Evolutionary conservation across 2,888 invertebrate species (phyloP).

Genomic region (Ophion costatus): DNA sequence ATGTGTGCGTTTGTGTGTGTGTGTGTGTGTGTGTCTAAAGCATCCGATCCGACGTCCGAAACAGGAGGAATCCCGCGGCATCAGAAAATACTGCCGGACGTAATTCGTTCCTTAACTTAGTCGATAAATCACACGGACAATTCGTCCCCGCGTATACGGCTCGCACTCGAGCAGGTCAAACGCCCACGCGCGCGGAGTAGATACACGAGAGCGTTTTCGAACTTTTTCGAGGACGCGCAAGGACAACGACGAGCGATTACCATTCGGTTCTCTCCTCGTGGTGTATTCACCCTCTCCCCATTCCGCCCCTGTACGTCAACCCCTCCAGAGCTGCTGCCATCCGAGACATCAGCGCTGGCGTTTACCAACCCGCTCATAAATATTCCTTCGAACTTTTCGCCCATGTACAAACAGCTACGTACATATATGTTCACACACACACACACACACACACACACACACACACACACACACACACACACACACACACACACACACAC

Average conservation of each 20-base stretch:
- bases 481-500: neutral
- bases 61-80: slow-evolving; percentile 31
- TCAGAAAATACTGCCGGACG: slow-evolving; percentile 58
- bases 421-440: neutral
- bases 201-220: slow-evolving; percentile 23
- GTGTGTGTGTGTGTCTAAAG: slow-evolving; percentile 13
- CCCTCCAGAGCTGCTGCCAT: neutral
- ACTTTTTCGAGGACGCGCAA: slow-evolving; percentile 31
- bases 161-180: neutral
- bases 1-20: neutral
- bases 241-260: slow-evolving; percentile 45
- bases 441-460: neutral
- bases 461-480: neutral
- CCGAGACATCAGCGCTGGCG: slow-evolving; percentile 20
- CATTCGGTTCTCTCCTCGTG: slow-evolving; percentile 43
- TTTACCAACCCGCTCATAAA: slow-evolving; percentile 52
- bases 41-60: slow-evolving; percentile 13
- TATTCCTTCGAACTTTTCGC: slow-evolving; percentile 47
- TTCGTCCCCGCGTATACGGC: neutral
- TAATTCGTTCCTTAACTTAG: slow-evolving; percentile 58
- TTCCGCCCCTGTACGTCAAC: neutral
- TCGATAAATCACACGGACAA: slow-evolving; percentile 50
- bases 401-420: neutral
- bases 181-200: neutral
- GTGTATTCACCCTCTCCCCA: slow-evolving; percentile 46